Base-by-base conservation (phyloP, 2,797 vertebrate species). In the Tapirus indicus region DNA sequence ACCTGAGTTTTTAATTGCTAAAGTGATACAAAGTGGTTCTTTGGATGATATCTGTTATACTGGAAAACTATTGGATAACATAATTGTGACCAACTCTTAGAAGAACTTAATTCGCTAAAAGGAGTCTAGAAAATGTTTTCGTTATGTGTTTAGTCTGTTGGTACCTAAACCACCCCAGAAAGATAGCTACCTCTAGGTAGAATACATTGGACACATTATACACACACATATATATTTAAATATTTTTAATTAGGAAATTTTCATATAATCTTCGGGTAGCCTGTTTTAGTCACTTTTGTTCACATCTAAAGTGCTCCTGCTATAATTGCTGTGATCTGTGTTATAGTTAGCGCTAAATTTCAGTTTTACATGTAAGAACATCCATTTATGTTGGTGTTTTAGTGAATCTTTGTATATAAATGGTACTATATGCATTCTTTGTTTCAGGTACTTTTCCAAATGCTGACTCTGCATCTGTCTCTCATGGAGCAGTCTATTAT, bases 401-500 rank as follows among this genome's bases (percentile, higher is more conserved):
- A 86, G 27, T 96, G 80, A 88, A 71, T 83, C 71, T 86, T 92
- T 95, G 41, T 90, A 1, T 27, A 6, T 78, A 47, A 0, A 85
- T 0, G 17, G 1, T 79, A 91, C 60, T 92, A 0, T 83, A 38
- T 79, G 14, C 32, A 27, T 74, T 96, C 44, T 90, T 38, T 93
- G 3, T 98, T 98, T 86, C 98, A 99, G 99, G 98, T 97, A 95
- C 97, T 49, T 97, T 99, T 68, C 92, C 98, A 89, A 97, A 94
- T 91, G 92, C 97, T 98, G 99, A 99, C 69, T 96, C 98, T 93
- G 77, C 97, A 41, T 94, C 98, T 18, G 88, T 98, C 8, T 96
- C 98, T 94, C 98, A 98, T 0, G 99, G 99, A 96, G 95, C 99
- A 9, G 97, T 99, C 2, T 99, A 99, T 98, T 99, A 99, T 98